Conservation (phyloP, 2,888 invertebrate genomes). For the Elaeidobius kamerunicus region DNA sequence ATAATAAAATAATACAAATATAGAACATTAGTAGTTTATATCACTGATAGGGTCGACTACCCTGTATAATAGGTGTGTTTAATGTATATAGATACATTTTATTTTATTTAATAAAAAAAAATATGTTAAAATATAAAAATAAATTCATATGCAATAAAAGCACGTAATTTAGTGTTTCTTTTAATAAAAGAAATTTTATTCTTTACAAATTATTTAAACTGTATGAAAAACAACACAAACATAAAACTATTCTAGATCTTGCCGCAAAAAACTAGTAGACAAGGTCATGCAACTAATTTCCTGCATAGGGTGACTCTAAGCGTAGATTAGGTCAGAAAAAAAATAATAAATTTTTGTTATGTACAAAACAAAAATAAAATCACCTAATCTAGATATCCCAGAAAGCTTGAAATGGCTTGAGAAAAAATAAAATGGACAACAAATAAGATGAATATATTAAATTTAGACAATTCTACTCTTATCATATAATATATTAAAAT, state of each 20-base stretch:
- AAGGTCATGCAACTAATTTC: constrained; percentile 22
- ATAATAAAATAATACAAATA: too few relatives aligned
- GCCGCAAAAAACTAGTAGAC: neutral
- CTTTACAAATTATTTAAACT: too few relatives aligned
- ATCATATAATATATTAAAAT: neutral
- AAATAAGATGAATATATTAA: neutral
- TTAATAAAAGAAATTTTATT: too few relatives aligned
- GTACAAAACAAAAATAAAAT: neutral
- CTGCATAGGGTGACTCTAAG: constrained; percentile 27
- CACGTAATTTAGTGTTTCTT: too few relatives aligned
- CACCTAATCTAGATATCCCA: neutral
- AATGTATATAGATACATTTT: too few relatives aligned
- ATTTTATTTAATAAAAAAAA: too few relatives aligned
- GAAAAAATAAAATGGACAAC: neutral
- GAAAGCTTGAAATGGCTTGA: neutral
- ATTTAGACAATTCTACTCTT: neutral
- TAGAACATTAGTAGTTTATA: too few relatives aligned
- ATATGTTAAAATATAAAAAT: too few relatives aligned
- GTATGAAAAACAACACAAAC: neutral
- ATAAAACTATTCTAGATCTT: neutral
- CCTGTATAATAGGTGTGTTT: too few relatives aligned
- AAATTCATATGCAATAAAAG: too few relatives aligned
- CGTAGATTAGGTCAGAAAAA: neutral
- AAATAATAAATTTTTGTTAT: neutral
- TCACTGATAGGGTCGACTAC: too few relatives aligned